Evolutionary conservation across 2,888 invertebrate genomes (phyloP).

Genomic region (Marronus borbonicus): DNA sequence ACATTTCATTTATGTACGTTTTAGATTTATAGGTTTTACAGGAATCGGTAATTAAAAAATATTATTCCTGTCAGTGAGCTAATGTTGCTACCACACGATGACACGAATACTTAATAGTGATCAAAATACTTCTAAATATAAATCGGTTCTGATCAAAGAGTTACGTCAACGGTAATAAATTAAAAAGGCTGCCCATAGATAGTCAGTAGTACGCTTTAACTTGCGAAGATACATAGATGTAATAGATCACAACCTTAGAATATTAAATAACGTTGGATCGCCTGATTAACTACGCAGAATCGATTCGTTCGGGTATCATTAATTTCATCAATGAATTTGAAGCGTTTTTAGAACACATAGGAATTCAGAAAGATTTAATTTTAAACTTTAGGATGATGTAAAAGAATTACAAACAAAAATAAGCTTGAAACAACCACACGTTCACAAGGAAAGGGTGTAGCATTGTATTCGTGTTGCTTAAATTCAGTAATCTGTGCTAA

Average conservation of each 20-base stretch:
- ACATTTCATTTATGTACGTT: too few species aligned
- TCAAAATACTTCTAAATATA: conserved; percentile 39
- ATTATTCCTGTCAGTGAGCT: conserved; percentile 34
- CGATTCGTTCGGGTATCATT: not conserved
- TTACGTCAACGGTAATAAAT: conserved; percentile 40
- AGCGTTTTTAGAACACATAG: too few species aligned
- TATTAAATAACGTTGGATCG: conserved; percentile 9
- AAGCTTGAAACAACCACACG: too few species aligned
- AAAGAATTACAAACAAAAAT: too few species aligned
- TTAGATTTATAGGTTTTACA: not conserved
- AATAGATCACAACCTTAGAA: conserved; percentile 27
- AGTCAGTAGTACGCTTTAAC: not conserved
- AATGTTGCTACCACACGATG: not conserved
- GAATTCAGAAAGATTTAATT: too few species aligned
- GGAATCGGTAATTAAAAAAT: conserved; percentile 17
- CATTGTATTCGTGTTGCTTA: too few species aligned
- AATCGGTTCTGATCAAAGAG: conserved; percentile 33
- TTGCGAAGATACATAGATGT: not conserved
- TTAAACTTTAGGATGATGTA: too few species aligned
- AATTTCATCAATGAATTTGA: too few species aligned
- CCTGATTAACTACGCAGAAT: not conserved
- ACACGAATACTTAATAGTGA: conserved; percentile 23
- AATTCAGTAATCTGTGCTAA: too few species aligned
- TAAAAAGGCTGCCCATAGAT: not conserved
- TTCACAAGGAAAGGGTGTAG: too few species aligned